Base-by-base conservation (phyloP, 2,888 invertebrate genomes). In the Mycalesis mineus region DNA sequence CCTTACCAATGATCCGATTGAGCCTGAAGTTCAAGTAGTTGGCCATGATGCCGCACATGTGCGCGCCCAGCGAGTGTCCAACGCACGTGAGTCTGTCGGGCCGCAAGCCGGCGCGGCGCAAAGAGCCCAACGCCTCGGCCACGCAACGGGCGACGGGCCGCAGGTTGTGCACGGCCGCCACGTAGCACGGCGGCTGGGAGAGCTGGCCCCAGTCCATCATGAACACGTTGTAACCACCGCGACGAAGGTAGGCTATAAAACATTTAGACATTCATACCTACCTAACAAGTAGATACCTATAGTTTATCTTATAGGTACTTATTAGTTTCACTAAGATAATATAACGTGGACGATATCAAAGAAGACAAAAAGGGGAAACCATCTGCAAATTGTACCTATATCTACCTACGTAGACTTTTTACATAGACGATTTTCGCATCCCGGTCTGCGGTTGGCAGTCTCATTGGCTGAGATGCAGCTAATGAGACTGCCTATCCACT, bases 191-290 rank as follows among this genome's bases (percentile, higher is more conserved):
- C 0, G 93, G 92, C 70, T 91, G 91, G 68, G 92, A 90, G 14
- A 95, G 85, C 4, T 86, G 84, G n/a, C 95, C 94, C 95, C 95
- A 95, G 80, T 95, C 95, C 49, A 95, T 85, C 81, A 95, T 89
- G 78, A 95, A 92, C 36, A 95, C 93, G 78, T 95, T 95, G 85
- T 94, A 95, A 57, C 92, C 92, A 1, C 94, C 94, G 70, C 94
- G 93, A 5, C 90, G 91, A 29, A 95, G 78, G 73, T 95, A 95
- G 9, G 95, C 95, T 94, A 76, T 11, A 36, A 36, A 36, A 36
- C 36, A 1, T 11, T 22, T 2, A 22, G 22, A 22, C 22, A 22
- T 22, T 22, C 2, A n/a, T n/a, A n/a, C n/a, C n/a, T n/a, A n/a
- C n/a, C n/a, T n/a, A n/a, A n/a, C n/a, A n/a, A n/a, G n/a, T n/a